Evolutionary conservation across 2,113 vertebrate genomes (phyloP).

Genomic region (Monopterus albus): DNA sequence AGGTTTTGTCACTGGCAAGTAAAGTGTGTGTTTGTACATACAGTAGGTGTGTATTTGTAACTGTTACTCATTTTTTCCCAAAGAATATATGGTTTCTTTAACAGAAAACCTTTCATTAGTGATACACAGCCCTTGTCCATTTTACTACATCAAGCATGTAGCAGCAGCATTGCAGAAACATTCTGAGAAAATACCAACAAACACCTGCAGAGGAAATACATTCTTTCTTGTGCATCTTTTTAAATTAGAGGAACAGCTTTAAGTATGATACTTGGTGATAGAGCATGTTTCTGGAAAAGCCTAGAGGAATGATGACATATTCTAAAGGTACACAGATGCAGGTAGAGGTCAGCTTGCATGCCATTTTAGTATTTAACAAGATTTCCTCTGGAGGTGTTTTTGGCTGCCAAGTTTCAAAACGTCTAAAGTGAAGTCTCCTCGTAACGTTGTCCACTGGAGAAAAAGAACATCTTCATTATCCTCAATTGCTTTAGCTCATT

Average conservation of each 20-base stretch:
- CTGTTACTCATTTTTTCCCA: neutral
- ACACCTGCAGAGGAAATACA: slow-evolving; percentile 26
- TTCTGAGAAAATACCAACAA: slow-evolving; percentile 31
- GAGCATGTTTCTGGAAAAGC: slow-evolving; percentile 35
- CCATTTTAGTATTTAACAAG: slow-evolving; percentile 76
- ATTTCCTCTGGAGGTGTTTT: slow-evolving; percentile 68
- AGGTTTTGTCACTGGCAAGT: slow-evolving; percentile 35
- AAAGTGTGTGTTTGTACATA: slow-evolving; percentile 25
- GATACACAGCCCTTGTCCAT: slow-evolving; percentile 35
- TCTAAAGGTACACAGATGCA: slow-evolving; percentile 64
- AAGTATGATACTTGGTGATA: slow-evolving; percentile 33
- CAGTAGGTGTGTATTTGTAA: slow-evolving; percentile 12
- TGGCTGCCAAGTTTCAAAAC: slow-evolving; percentile 73
- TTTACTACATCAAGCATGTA: slow-evolving; percentile 51
- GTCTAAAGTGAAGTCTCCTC: slow-evolving; percentile 56
- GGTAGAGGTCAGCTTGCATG: slow-evolving; percentile 58
- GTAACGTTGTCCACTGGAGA: slow-evolving; percentile 57
- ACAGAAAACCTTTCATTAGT: slow-evolving; percentile 70
- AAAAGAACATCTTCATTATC: slow-evolving; percentile 74
- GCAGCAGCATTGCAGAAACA: slow-evolving; percentile 17
- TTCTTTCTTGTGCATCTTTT: slow-evolving; percentile 33
- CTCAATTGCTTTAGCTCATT: slow-evolving; percentile 63
- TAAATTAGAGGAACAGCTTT: slow-evolving; percentile 59
- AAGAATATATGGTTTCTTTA: slow-evolving; percentile 41
- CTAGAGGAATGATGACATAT: slow-evolving; percentile 55